phyloP scores from a whole-genome alignment of 1,140 invertebrate genomes.

The Drosophila albomicans region DNA sequence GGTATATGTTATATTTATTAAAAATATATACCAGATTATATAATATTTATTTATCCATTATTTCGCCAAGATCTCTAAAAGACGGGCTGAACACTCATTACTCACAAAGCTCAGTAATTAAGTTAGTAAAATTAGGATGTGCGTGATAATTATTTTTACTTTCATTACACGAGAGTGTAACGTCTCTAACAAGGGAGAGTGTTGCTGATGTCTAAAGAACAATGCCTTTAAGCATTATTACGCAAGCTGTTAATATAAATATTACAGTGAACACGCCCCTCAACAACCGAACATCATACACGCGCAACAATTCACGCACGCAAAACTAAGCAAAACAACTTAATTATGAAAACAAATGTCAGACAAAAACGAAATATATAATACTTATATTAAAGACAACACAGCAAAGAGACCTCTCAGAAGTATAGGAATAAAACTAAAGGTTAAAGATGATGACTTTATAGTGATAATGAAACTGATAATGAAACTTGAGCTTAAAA shows the following conservation, averaged over 20 bases:
- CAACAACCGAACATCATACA: not conserved
- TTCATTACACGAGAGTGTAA: slow-evolving; percentile 18
- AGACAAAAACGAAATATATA: slow-evolving; percentile 2
- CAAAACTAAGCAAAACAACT: slow-evolving; percentile 9
- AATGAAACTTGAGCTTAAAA: no score
- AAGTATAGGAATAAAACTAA: no score
- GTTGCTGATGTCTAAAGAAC: not conserved
- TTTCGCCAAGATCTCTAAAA: no score
- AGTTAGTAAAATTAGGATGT: slow-evolving; percentile 2
- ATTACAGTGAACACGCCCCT: slow-evolving; percentile 13
- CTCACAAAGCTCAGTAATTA: no score
- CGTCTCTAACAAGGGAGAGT: not conserved
- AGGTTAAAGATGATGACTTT: no score
- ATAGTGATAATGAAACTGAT: no score
- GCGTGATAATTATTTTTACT: slow-evolving; percentile 29
- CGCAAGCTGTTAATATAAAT: slow-evolving; percentile 32
- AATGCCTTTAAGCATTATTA: slow-evolving; percentile 12
- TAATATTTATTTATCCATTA: no score
- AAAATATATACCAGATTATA: no score
- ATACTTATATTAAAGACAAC: not conserved
- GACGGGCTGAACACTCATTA: no score
- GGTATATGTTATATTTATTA: no score
- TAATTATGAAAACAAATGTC: slow-evolving; percentile 25
- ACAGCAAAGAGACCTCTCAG: no score
- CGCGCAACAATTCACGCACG: slow-evolving; percentile 12